Evolutionary conservation across 2,888 invertebrate genomes (phyloP).

Genomic region (Horisme vitalbata): DNA sequence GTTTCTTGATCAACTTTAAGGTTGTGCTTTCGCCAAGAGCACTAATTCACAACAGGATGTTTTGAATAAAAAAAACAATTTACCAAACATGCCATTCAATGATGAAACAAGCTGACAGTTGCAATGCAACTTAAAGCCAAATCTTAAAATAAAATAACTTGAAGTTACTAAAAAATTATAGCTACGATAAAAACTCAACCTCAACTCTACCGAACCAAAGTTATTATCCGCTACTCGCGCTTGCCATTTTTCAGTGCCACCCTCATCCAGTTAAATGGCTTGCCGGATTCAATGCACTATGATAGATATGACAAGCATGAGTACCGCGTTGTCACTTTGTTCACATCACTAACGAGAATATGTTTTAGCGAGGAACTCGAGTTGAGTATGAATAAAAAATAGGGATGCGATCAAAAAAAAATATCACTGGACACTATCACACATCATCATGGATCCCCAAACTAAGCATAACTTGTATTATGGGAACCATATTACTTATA

Average conservation of each 20-base stretch:
- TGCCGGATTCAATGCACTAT: conserved; percentile 45
- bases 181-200: not conserved
- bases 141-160: too few relatives aligned
- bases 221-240: conserved; percentile 22
- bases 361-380: conserved; percentile 14
- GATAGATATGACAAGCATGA: conserved; percentile 58
- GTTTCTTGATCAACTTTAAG: too few relatives aligned
- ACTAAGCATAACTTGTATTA: too few relatives aligned
- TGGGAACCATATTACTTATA: too few relatives aligned
- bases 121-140: too few relatives aligned
- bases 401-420: conserved; percentile 1
- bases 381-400: conserved; percentile 16
- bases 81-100: too few relatives aligned
- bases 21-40: too few relatives aligned
- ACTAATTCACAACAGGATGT: too few relatives aligned
- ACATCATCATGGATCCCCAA: too few relatives aligned
- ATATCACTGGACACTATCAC: too few relatives aligned
- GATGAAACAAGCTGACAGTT: too few relatives aligned
- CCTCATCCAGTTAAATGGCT: conserved; percentile 45
- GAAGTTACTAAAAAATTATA: not conserved
- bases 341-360: conserved; percentile 42
- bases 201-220: conserved; percentile 40
- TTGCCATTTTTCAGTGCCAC: conserved; percentile 19
- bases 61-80: too few relatives aligned
- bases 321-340: conserved; percentile 40